Base-by-base conservation (phyloP, 64 coral and sea anemone species). In the Montipora foliosa region DNA sequence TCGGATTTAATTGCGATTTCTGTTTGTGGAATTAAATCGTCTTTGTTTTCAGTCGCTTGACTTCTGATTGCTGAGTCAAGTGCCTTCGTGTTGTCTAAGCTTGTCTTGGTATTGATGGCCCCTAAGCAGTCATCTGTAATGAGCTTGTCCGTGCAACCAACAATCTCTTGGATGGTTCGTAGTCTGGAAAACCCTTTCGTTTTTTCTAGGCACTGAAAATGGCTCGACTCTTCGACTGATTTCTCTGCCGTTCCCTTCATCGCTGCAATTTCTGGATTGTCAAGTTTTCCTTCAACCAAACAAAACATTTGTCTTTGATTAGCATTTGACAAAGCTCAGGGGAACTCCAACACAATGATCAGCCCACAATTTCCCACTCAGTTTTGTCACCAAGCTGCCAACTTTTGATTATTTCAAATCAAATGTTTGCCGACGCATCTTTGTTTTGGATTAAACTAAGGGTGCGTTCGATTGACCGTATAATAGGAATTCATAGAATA, bases 201-300 rank as follows among this genome's bases (percentile, higher is more conserved):
- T 64, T 64, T 82, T 82, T 82, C 57, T 3, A 49, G 3, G 44
- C n/a, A 49, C 25, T 47, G 79, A 61, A 29, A 81, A 55, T 81
- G 12, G 52, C 53, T 10, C 5, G 1, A 19, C 60, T 81, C 52
- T 9, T 60, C 58, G 60, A 15, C 8, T 45, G 8, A 17, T 2
- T 47, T 14, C 60, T 67, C 44, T 57, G 53, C 5, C 15, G 67
- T 49, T 85, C 44, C 37, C 48, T 60, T 85, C 82, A 85, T 85
- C n/a, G 16, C 5, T 8, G 62, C 13, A 22, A 10, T 13, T 78
- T 19, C 76, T 14, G 47, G 76, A 17, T 6, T 78, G 2, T 6
- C 16, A 50, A 7, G 47, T 47, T 49, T 49, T 45, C 59, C 82
- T 85, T 17, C 82, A 67, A 84, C 3, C 6, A 67, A 84, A 82